These are phyloP conservation scores for Ornithorhynchus anatinus DNA, from an alignment of 2,113 vertebrate species.

Conservation along the genomic window DNA sequence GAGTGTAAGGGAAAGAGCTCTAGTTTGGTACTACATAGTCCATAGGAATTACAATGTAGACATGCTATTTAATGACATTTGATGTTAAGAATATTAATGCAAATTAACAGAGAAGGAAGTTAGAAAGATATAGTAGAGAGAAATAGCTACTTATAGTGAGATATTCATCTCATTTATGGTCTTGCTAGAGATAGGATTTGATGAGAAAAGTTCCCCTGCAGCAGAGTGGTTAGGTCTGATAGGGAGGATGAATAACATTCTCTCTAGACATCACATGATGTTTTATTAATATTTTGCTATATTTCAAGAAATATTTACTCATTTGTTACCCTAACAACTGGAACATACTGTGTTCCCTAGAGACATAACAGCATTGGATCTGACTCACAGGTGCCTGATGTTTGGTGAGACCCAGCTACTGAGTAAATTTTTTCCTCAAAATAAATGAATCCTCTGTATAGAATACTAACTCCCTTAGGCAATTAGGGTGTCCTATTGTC, in stretches of 20 bases:
- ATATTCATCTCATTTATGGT: not conserved
- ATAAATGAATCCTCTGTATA: too few species aligned
- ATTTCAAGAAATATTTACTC: constrained; percentile 35
- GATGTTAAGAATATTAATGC: not conserved
- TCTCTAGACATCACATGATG: constrained; percentile 9
- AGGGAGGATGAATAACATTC: constrained; percentile 18
- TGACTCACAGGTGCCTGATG: too few species aligned
- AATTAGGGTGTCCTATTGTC: too few species aligned
- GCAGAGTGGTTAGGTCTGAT: not conserved
- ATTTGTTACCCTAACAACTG: constrained; percentile 40
- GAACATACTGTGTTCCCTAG: constrained; percentile 19
- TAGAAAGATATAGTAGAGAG: not conserved
- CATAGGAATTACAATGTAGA: not conserved
- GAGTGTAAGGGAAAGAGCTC: constrained; percentile 23
- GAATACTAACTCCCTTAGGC: too few species aligned
- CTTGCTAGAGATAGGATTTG: not conserved
- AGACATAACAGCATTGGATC: not conserved
- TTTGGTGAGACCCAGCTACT: too few species aligned
- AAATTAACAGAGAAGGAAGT: constrained; percentile 6
- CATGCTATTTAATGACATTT: not conserved
- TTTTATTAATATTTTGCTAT: constrained; percentile 26
- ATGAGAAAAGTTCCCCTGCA: not conserved
- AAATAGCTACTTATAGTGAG: not conserved
- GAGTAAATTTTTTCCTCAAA: too few species aligned
- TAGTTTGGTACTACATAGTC: not conserved